A percentile compares a stretch with the other conserved stretches of the same genome.
Conservation (phyloP, 2,113 vertebrate species). For the Muntiacus reevesi region DNA sequence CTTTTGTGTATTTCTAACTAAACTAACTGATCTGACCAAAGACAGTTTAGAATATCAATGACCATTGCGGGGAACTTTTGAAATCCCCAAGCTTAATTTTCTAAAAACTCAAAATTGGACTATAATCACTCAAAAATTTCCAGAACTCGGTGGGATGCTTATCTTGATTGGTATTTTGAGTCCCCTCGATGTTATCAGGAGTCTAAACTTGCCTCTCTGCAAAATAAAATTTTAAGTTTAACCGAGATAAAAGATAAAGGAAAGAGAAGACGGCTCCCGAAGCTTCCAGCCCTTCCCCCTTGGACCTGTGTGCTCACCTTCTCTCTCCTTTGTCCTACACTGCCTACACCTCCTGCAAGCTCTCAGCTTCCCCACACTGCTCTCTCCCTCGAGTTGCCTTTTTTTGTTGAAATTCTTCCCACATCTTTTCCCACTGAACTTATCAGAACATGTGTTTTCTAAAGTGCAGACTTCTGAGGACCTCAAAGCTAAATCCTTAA, state of each 20-base stretch:
- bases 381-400: not conserved
- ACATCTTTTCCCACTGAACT: not conserved
- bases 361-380: not conserved
- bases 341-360: not conserved
- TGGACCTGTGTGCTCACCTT: not conserved
- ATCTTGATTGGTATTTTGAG: not conserved
- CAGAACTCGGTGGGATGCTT: not conserved
- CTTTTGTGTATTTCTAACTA: not conserved
- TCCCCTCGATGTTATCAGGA: not conserved
- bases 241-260: not conserved
- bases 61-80: not conserved
- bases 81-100: not conserved
- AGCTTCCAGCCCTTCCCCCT: not conserved
- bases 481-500: not conserved
- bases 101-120: not conserved
- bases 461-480: not conserved
- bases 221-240: not conserved
- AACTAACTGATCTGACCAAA: not conserved
- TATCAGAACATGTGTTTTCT: not conserved
- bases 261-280: not conserved
- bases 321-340: not conserved
- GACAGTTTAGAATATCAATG: not conserved
- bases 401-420: not conserved
- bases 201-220: not conserved
- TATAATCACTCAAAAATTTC: not conserved